These are phyloP conservation scores for Drosophila suzukii DNA, from an alignment of 1,140 invertebrate genomes.

Conservation along the genomic window DNA sequence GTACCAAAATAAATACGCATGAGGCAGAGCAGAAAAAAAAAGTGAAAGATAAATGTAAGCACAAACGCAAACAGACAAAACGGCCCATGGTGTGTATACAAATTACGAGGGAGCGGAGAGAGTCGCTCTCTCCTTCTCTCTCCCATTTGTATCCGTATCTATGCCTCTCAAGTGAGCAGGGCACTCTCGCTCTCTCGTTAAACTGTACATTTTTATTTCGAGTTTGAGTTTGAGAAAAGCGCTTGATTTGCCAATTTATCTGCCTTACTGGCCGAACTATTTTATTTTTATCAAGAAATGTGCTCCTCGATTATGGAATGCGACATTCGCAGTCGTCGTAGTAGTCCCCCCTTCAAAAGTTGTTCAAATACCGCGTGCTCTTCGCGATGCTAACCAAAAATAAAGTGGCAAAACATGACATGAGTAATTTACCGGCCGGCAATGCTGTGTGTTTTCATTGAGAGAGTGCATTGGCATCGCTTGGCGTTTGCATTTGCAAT, in stretches of 20 bases:
- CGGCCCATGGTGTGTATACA: constrained; percentile 47
- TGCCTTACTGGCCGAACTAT: constrained; percentile 50
- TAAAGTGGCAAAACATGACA: constrained; percentile 29
- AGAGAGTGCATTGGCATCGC: constrained; percentile 51
- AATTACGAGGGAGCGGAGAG: constrained; percentile 40
- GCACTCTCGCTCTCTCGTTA: constrained; percentile 41
- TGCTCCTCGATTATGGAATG: constrained; percentile 55
- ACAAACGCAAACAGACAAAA: constrained; percentile 55
- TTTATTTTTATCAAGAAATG: constrained; percentile 69
- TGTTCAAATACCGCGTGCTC: constrained; percentile 13
- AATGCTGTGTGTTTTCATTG: constrained; percentile 62
- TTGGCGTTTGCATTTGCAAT: constrained; percentile 30
- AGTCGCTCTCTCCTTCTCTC: neutral
- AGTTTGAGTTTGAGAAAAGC: constrained; percentile 65
- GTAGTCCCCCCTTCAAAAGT: neutral
- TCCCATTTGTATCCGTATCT: neutral
- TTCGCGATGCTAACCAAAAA: constrained; percentile 5
- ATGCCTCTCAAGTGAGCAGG: constrained; percentile 3
- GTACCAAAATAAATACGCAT: constrained; percentile 80
- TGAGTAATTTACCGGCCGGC: constrained; percentile 65
- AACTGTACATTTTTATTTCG: constrained; percentile 79
- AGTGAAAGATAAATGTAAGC: constrained; percentile 80
- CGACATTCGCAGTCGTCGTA: constrained; percentile 1
- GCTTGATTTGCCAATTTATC: constrained; percentile 73
- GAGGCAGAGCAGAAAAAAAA: constrained; percentile 59